Evolutionary conservation across 1,140 invertebrate genomes (phyloP), one percentile per base, ranked within the genome.

Genomic region (Eurytemora carolleeae): DNA sequence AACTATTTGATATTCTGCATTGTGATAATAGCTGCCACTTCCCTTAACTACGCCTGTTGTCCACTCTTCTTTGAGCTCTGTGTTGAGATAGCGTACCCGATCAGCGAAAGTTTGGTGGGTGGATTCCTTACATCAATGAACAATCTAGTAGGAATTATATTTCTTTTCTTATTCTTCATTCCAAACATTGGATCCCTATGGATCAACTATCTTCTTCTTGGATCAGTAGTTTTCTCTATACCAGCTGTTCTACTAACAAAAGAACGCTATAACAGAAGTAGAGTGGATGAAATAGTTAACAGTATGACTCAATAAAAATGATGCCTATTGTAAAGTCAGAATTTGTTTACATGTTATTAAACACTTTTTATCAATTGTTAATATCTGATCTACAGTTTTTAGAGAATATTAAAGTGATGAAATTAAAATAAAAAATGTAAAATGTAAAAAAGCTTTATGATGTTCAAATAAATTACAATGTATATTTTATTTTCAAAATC

Each of bases 61-160:
- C 73, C 76, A 1, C 65, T 77, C 12, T 76, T 75, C 64, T 72
- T 73, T 57, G 75, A 77, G 64, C 67, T 77, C 24, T 71, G 71
- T 2, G 73, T 73, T 22, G 76, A 78, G 68, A 69, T 73, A 15
- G 70, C 73, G 7, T 77, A 73, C 66, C 77, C 77, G 1, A 67
- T 76, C 1, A 70, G 73, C 1, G 77, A 77, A 67, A 73, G 71
- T 1, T 68, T 76, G 16, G 71, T 75, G 19, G 72, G 72, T 7
- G 74, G 73, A 20, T 71, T 72, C 65, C 69, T 76, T 66, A 74
- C 73, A 44, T 44, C 31, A 44, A n/a, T 7, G n/a, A 44, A 44
- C 31, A 44, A 44, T 44, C n/a, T 44, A 7, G 7, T 44, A 12
- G 31, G 31, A 44, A 44, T 44, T 7, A 44, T 44, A 44, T 44